phyloP scores from a whole-genome alignment of 2,113 vertebrate species.

The Corydoras sp. region DNA sequence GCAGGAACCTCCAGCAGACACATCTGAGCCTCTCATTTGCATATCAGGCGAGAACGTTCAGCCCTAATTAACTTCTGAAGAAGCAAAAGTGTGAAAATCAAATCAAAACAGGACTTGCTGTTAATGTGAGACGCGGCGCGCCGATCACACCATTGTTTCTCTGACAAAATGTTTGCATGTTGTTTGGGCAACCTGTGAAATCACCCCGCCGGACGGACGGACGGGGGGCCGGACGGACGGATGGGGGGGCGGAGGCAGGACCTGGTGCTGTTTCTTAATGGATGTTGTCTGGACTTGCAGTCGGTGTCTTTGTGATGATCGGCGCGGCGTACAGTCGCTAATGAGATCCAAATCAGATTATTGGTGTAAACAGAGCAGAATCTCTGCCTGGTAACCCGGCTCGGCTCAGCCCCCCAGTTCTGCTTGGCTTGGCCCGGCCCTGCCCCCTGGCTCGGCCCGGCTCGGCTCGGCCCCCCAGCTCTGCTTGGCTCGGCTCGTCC shows the following conservation, averaged over 20 bases:
- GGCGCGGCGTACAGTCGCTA: not conserved
- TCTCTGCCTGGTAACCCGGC: not conserved
- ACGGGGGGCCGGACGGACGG: no score
- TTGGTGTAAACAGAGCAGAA: not conserved
- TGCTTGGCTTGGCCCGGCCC: no score
- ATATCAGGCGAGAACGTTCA: no score
- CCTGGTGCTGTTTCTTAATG: constrained; percentile 23
- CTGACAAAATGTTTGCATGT: constrained; percentile 37
- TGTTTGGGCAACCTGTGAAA: constrained; percentile 30
- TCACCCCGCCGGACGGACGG: not conserved
- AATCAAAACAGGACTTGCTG: constrained; percentile 29
- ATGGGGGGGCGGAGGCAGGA: not conserved
- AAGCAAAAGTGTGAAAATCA: constrained; percentile 3
- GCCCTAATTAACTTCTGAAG: constrained; percentile 39
- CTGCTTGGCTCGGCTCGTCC: no score
- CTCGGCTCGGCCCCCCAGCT: no score
- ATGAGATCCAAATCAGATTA: constrained; percentile 2
- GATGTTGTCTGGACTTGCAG: not conserved
- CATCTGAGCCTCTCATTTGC: no score
- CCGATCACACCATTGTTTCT: constrained; percentile 21
- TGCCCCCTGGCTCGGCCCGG: no score
- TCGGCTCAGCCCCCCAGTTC: no score
- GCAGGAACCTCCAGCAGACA: no score
- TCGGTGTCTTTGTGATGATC: not conserved
- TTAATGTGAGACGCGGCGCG: constrained; percentile 9